A percentile compares a stretch with the other conserved stretches of the same genome.
Conservation (phyloP, 2,113 vertebrate genomes). For the Antennarius striatus region DNA sequence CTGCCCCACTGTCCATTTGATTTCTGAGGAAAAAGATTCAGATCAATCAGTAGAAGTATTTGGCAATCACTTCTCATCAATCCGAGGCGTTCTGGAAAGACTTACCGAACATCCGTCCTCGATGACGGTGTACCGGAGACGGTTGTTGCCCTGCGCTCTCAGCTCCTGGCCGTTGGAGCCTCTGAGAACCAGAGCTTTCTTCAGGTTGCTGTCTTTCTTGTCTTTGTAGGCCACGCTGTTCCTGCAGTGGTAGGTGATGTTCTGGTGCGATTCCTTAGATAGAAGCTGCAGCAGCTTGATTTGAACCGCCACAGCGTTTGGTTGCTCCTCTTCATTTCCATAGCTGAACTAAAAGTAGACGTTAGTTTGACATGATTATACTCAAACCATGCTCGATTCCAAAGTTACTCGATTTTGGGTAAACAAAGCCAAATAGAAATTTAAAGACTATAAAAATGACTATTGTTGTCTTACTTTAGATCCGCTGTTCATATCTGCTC, state of each 20-base stretch:
- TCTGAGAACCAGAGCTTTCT: constrained; percentile 90
- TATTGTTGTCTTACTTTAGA: constrained; percentile 78
- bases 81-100: not conserved
- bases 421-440: not conserved
- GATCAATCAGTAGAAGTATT: not conserved
- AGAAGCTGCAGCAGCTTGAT: constrained; percentile 92
- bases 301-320: constrained; percentile 88
- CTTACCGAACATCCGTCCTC: constrained; percentile 92
- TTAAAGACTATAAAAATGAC: not conserved
- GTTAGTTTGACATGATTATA: not conserved
- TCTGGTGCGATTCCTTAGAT: constrained; percentile 94
- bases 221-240: constrained; percentile 92
- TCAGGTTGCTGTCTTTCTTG: constrained; percentile 82
- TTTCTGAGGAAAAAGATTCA: constrained; percentile 70
- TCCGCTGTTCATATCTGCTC: constrained; percentile 89
- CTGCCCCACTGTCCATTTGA: constrained; percentile 83
- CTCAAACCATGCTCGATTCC: not conserved
- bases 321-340: constrained; percentile 81
- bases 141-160: constrained; percentile 86
- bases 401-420: no score
- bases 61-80: not conserved
- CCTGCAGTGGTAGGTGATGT: constrained; percentile 91
- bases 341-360: constrained; percentile 84
- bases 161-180: constrained; percentile 92
- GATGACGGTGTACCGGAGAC: constrained; percentile 87